These are phyloP conservation scores for Calonectris borealis DNA, from an alignment of 2,113 vertebrate genomes.

Conservation along the genomic window DNA sequence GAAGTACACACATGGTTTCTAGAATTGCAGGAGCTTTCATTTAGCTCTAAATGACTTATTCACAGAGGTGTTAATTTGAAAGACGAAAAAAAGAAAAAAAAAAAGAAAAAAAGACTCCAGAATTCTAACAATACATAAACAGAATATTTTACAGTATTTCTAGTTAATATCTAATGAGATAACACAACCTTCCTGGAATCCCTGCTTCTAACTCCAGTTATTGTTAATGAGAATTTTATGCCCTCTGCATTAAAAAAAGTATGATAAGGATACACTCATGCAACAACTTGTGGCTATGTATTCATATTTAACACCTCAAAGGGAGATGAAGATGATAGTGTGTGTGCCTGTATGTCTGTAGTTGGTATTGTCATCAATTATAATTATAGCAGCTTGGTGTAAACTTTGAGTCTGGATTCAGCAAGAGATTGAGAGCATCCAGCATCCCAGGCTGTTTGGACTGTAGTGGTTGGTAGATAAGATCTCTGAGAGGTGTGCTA, in stretches of 20 bases:
- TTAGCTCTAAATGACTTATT: constrained; percentile 24
- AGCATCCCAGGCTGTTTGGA: neutral
- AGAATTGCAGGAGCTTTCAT: neutral
- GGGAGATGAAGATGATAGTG: neutral
- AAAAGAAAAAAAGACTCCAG: neutral
- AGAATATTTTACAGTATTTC: constrained; percentile 32
- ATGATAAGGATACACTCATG: neutral
- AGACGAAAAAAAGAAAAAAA: neutral
- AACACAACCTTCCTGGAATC: constrained; percentile 22
- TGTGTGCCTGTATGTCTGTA: neutral
- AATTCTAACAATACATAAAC: constrained; percentile 15
- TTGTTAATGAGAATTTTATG: constrained; percentile 42
- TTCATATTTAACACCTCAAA: neutral
- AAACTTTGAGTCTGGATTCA: neutral
- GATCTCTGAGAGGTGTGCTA: neutral
- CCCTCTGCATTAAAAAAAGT: constrained; percentile 3
- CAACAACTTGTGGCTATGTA: neutral
- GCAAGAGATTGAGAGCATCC: neutral
- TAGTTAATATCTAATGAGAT: constrained; percentile 42
- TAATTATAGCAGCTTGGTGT: neutral
- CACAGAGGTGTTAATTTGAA: neutral
- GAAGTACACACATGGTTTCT: neutral
- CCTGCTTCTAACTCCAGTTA: constrained; percentile 21
- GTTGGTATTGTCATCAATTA: constrained; percentile 35
- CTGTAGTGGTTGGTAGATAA: neutral